Evolutionary conservation across 2,888 invertebrate species (phyloP).

Genomic region (Rhamnusium bicolor): DNA sequence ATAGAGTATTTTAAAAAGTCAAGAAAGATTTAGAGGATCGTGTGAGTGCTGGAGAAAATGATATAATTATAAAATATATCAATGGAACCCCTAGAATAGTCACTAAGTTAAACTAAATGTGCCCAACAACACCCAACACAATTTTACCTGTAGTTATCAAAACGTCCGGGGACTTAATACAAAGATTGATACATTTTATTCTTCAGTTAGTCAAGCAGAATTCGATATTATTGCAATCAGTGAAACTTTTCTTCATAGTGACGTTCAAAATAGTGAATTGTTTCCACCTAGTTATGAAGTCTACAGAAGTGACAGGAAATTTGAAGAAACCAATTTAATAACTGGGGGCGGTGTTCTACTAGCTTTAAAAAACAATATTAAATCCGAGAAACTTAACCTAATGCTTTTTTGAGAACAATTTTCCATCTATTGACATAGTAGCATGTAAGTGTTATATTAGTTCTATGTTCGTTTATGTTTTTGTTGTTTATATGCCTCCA

Average conservation of each 20-base stretch:
- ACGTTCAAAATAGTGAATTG: conserved; percentile 14
- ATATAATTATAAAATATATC: too few species aligned
- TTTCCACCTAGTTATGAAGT: conserved; percentile 20
- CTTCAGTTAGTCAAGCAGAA: neutral
- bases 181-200: neutral
- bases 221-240: conserved; percentile 3
- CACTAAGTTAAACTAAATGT: neutral
- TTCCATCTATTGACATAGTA: neutral
- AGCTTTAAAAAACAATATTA: conserved; percentile 10
- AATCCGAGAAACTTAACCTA: conserved; percentile 1
- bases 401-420: neutral
- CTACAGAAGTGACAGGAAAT: conserved; percentile 20
- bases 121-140: neutral
- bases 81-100: too few species aligned
- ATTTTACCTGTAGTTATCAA: too few species aligned
- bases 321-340: neutral
- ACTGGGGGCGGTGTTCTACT: conserved; percentile 24
- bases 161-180: conserved; percentile 13
- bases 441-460: neutral
- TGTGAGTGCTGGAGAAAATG: too few species aligned
- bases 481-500: conserved; percentile 26
- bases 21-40: too few species aligned
- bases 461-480: neutral
- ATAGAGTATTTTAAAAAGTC: too few species aligned
- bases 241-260: conserved; percentile 14